Evolutionary conservation across 1,140 invertebrate genomes (phyloP), one percentile per base, ranked within the genome.

Genomic region (Panagrolaimus sp.): DNA sequence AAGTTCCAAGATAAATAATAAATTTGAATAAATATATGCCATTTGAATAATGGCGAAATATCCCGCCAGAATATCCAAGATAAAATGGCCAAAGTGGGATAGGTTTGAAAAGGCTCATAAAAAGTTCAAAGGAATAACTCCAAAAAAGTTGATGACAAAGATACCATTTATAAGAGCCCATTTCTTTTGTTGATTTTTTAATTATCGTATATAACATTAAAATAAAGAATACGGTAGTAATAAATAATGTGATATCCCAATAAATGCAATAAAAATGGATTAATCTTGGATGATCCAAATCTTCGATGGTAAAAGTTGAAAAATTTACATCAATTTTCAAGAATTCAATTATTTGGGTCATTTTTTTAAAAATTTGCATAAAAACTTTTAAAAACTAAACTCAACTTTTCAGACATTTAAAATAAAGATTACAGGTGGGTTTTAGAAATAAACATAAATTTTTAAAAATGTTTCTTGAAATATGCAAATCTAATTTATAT

Each of bases 61-160:
- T 21, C 2, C 68, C 68, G 0, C 28, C 17, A 12, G 26, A 43
- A 67, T 69, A 69, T 12, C 63, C 62, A 5, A 63, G 32, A 9
- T 69, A 46, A 38, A 68, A 68, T 0, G 68, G 68, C n/a, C 67
- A 69, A 5, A 69, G 32, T 4, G 62, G 62, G 5, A 69, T 28
- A 17, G 44, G n/a, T 9, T 21, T 46, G 67, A 67, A 69, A 1
- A 69, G 44, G 17, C 65, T 28, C 10, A 68, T 38, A 14, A 26
- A 17, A 3, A 68, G 5, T 1, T 69, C 68, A 24, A 69, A 69
- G 1, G 21, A 14, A 24, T 69, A 69, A 15, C 38, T 67, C 68
- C 68, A 69, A 6, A 67, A 14, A 10, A 69, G 15, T 69, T 69
- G n/a, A 24, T 69, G 65, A 14, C 71, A 26, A 6, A 69, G 68